Percentiles rank a stretch among this genome's conserved stretches.
These are phyloP conservation scores for Helicoverpa armigera DNA, from an alignment of 1,140 invertebrate genomes.

Conservation along the genomic window DNA sequence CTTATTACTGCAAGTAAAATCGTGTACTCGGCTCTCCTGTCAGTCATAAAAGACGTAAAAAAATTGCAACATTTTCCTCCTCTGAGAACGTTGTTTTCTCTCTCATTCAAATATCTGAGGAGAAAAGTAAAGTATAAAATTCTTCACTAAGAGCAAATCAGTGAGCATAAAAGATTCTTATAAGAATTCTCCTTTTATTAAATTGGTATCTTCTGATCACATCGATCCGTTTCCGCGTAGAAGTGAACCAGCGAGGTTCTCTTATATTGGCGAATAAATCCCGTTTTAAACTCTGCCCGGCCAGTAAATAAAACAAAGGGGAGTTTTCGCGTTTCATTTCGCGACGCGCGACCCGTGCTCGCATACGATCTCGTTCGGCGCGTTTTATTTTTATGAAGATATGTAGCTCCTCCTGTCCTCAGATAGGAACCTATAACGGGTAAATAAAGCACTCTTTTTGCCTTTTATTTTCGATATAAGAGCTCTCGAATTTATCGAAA, in stretches of 20 bases:
- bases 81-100: too few species aligned
- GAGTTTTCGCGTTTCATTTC: constrained; percentile 76
- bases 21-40: too few species aligned
- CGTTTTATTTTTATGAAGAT: constrained; percentile 78
- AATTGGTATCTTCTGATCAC: constrained; percentile 36
- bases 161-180: background rate
- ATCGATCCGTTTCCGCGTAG: constrained; percentile 13
- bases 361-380: constrained; percentile 60
- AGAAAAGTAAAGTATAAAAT: too few species aligned
- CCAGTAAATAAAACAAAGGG: constrained; percentile 76
- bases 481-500: constrained; percentile 16
- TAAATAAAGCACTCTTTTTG: constrained; percentile 42
- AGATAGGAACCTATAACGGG: constrained; percentile 56
- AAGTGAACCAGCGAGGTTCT: constrained; percentile 57
- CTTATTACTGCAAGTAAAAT: background rate
- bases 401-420: constrained; percentile 61
- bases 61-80: too few species aligned
- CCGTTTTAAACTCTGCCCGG: constrained; percentile 73
- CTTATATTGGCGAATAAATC: constrained; percentile 80
- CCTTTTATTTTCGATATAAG: constrained; percentile 22
- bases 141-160: background rate
- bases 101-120: too few species aligned
- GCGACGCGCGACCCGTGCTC: constrained; percentile 57
- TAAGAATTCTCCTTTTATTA: constrained; percentile 15
- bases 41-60: too few species aligned